phyloP scores from a whole-genome alignment of 2,113 vertebrate species.

The Sorex fumeus region DNA sequence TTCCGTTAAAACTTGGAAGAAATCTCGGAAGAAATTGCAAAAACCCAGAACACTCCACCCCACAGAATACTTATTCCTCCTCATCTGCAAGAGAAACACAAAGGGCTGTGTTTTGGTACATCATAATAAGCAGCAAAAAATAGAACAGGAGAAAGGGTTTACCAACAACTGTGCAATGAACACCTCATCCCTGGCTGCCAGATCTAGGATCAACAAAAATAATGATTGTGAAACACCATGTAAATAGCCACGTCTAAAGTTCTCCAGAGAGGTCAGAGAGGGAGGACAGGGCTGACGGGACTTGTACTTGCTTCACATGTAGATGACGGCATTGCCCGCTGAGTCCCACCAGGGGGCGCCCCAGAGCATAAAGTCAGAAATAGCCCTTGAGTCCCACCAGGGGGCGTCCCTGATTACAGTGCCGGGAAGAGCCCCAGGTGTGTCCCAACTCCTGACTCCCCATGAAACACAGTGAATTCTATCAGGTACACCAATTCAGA shows the following conservation, averaged over 20 bases:
- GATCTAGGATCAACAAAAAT: background rate
- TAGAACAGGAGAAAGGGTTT: background rate
- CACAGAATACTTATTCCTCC: background rate
- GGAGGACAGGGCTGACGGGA: no score
- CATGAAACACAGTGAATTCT: no score
- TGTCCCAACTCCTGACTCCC: no score
- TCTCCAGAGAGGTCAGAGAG: background rate
- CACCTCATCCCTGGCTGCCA: no score
- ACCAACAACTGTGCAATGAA: background rate
- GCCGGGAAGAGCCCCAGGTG: no score
- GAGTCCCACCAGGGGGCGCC: no score
- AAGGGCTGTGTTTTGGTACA: background rate
- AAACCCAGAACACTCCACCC: background rate
- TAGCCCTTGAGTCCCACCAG: no score
- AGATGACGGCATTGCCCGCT: no score
- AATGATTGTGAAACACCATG: background rate
- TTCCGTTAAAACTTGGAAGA: constrained; percentile 24
- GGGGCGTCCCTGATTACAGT: no score
- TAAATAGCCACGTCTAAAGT: background rate
- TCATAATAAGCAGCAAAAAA: background rate
- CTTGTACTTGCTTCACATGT: no score
- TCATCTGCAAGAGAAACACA: background rate
- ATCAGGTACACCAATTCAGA: no score
- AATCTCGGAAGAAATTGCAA: constrained; percentile 12
- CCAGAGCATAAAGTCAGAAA: no score